Conservation (phyloP, 35 echinoderm and acorn worm species). For the Lytechinus pictus region DNA sequence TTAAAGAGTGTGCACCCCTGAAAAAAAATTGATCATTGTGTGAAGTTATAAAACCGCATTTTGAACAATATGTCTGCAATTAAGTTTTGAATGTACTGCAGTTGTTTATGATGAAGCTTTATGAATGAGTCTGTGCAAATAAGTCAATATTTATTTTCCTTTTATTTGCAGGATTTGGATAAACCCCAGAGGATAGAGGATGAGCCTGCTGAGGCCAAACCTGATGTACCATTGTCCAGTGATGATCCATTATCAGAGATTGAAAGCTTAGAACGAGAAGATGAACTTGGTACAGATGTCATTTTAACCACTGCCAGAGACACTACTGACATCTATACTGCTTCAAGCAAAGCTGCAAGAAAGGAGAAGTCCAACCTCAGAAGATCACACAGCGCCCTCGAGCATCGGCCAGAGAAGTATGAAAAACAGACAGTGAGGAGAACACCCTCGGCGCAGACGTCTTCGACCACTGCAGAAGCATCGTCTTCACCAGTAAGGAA, state of each 20-base stretch:
- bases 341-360: slow-evolving; percentile 25
- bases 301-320: slow-evolving; percentile 3
- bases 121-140: background rate
- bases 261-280: background rate
- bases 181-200: slow-evolving; percentile 6
- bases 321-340: slow-evolving; percentile 33
- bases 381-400: slow-evolving; percentile 43
- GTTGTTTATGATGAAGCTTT: background rate
- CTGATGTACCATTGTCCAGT: background rate
- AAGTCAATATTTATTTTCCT: background rate
- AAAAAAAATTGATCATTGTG: background rate
- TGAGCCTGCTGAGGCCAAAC: slow-evolving; percentile 25
- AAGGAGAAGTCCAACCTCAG: slow-evolving; percentile 44
- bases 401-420: slow-evolving; percentile 49
- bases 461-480: background rate
- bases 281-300: slow-evolving; percentile 7
- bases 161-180: slow-evolving; percentile 23
- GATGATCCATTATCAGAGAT: slow-evolving; percentile 40
- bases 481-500: background rate
- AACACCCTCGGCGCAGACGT: background rate
- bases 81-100: background rate
- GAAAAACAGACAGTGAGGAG: background rate
- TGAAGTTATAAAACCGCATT: background rate
- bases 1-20: background rate
- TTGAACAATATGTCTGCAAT: background rate